Evolutionary conservation across 2,797 vertebrate species (phyloP).

Genomic region (Lepidocolaptes lacrymiger): DNA sequence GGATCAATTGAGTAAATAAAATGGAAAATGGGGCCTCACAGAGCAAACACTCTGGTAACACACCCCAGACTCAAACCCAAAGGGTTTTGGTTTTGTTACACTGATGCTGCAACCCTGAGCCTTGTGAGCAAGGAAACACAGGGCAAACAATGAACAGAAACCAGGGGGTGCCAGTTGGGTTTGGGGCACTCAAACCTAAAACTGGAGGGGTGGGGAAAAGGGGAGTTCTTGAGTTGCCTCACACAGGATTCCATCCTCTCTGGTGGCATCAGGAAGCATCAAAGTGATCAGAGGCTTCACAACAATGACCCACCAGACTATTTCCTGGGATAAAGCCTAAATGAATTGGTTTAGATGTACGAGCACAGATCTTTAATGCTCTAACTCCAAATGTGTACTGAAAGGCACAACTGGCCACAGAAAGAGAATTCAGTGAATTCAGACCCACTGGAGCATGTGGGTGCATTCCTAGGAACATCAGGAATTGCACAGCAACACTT

Average conservation of each 20-base stretch:
- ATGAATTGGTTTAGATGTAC: background rate
- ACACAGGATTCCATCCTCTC: background rate
- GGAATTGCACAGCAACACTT: background rate
- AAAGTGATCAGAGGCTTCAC: background rate
- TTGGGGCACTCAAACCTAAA: background rate
- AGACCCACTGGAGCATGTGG: background rate
- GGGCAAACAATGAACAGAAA: fast-evolving
- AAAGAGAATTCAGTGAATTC: background rate
- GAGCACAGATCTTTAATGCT: background rate
- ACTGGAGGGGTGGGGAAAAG: background rate
- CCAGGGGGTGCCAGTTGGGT: background rate
- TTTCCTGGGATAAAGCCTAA: background rate
- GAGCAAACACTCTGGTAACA: background rate
- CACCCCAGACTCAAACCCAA: background rate
- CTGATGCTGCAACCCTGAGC: background rate
- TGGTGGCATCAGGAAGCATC: background rate
- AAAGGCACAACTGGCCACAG: background rate
- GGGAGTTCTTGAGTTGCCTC: background rate
- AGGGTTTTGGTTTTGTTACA: background rate
- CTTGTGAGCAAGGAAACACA: background rate
- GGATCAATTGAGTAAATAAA: background rate
- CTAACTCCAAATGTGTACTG: background rate
- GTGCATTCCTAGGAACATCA: background rate
- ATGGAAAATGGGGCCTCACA: background rate
- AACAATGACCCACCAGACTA: background rate